phyloP scores from a whole-genome alignment of 2,113 vertebrate species.

The Phocoena phocoena region DNA sequence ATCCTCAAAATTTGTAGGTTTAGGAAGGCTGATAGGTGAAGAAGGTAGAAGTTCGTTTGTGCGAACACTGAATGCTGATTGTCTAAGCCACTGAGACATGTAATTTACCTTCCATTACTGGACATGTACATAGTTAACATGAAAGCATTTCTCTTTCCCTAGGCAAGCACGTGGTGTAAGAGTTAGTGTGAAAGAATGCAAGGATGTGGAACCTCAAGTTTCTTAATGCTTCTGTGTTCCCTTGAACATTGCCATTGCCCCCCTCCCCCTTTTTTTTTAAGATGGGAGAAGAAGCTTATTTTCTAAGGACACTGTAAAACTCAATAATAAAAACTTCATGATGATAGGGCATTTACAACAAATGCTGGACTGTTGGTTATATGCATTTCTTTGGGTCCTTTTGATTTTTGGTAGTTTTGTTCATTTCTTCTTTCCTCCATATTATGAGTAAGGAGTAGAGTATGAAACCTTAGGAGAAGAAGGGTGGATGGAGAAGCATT shows the following conservation, averaged over 20 bases:
- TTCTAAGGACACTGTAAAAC: background rate
- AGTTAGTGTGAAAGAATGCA: slow-evolving; percentile 60
- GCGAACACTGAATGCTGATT: background rate
- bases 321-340: background rate
- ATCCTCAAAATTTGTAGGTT: slow-evolving; percentile 11
- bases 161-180: background rate
- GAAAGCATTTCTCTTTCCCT: slow-evolving; percentile 57
- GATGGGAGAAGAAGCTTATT: background rate
- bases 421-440: background rate
- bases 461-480: background rate
- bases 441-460: background rate
- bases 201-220: background rate
- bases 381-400: background rate
- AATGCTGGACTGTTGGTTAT: background rate
- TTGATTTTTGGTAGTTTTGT: background rate
- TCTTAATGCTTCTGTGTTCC: background rate
- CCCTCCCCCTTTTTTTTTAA: background rate
- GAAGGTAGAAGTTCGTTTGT: slow-evolving; percentile 4
- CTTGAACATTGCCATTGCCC: background rate
- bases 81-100: background rate
- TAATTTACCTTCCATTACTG: slow-evolving; percentile 53
- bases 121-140: slow-evolving; percentile 52
- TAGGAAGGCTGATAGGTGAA: background rate
- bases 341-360: background rate
- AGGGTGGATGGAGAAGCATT: background rate